These are phyloP conservation scores for Mesorhabditis sp. DNA, from an alignment of 2,888 invertebrate species.

Conservation along the genomic window DNA sequence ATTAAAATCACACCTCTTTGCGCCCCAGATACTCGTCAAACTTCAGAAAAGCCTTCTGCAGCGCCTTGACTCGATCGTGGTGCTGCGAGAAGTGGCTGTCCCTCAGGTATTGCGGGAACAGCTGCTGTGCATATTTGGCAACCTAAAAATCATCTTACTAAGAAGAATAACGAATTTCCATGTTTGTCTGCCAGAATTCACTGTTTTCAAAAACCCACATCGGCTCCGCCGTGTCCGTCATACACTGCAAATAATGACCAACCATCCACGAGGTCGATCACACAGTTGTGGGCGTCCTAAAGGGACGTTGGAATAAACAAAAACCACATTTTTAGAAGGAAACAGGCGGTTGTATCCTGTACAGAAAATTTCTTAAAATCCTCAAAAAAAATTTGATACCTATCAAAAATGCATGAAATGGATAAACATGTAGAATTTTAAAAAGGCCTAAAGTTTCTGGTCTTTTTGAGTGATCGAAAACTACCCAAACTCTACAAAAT, in stretches of 20 bases:
- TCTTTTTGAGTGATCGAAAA: too few species aligned
- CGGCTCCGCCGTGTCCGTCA: neutral
- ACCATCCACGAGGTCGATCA: neutral
- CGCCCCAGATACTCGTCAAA: neutral
- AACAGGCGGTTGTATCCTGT: too few species aligned
- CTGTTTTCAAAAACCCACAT: neutral
- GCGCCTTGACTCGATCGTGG: neutral
- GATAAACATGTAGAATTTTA: too few species aligned
- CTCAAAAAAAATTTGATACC: too few species aligned
- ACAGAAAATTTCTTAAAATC: too few species aligned
- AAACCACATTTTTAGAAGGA: neutral
- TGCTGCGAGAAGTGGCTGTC: neutral
- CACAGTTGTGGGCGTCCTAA: neutral
- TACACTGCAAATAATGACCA: neutral
- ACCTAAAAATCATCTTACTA: neutral
- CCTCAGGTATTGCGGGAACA: neutral
- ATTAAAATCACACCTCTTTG: neutral
- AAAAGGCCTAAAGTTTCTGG: too few species aligned
- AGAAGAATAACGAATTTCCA: neutral
- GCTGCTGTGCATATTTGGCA: neutral
- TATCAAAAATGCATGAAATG: too few species aligned
- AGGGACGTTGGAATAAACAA: neutral
- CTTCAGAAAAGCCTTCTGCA: neutral
- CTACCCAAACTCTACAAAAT: too few species aligned
- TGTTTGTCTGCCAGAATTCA: too few species aligned